Percentiles rank a stretch among this genome's conserved stretches.
These are phyloP conservation scores for Drosophila recens DNA, from an alignment of 2,888 invertebrate species.

Conservation along the genomic window DNA sequence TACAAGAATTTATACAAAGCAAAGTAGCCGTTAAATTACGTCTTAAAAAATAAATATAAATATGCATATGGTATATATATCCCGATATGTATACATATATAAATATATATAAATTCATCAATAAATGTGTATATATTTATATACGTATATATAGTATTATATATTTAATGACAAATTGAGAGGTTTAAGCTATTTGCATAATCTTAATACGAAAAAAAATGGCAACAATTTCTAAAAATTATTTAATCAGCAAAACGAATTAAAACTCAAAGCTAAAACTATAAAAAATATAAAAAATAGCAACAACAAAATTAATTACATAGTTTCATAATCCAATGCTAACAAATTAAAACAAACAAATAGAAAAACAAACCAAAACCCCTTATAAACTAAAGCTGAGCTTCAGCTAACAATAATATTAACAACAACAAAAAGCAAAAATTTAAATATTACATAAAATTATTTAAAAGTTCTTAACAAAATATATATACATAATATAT, in stretches of 20 bases:
- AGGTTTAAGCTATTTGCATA: conserved; percentile 53
- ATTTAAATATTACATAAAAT: conserved; percentile 42
- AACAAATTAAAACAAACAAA: conserved; percentile 4
- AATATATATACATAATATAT: conserved; percentile 51
- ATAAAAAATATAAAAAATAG: conserved; percentile 33
- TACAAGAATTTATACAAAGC: conserved; percentile 75
- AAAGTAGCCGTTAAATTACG: conserved; percentile 69
- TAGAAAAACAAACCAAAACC: conserved; percentile 6
- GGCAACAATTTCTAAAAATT: conserved; percentile 56
- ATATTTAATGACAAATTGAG: conserved; percentile 38
- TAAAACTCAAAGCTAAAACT: conserved; percentile 36
- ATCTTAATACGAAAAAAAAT: conserved; percentile 35
- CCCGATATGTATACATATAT: conserved; percentile 32
- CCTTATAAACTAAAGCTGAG: conserved; percentile 26
- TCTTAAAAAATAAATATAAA: conserved; percentile 40
- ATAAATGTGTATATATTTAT: conserved; percentile 24
- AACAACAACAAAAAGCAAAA: conserved; percentile 30
- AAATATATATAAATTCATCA: conserved; percentile 44
- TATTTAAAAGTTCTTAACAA: conserved; percentile 36
- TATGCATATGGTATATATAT: conserved; percentile 32
- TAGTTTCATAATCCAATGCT: conserved; percentile 50
- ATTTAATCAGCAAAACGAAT: conserved; percentile 53
- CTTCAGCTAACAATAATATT: conserved; percentile 25
- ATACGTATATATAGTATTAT: conserved; percentile 39
- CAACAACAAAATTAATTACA: conserved; percentile 36